These are phyloP conservation scores for Cololabis saira DNA, from an alignment of 2,113 vertebrate species.

Conservation along the genomic window DNA sequence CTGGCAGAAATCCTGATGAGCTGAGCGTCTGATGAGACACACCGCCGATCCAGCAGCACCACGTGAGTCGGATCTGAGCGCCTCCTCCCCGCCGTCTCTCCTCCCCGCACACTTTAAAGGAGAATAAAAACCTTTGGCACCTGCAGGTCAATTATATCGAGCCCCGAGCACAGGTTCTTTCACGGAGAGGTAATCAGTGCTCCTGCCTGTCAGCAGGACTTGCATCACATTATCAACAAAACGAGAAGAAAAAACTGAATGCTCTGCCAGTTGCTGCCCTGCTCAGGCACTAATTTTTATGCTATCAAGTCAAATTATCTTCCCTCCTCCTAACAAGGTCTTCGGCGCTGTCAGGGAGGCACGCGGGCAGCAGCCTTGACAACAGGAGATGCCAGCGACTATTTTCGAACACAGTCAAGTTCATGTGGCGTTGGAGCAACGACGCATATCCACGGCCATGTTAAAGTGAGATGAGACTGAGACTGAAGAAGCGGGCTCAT, in stretches of 20 bases:
- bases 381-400: constrained; percentile 8
- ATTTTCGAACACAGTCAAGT: constrained; percentile 3
- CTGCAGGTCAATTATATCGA: constrained; percentile 57
- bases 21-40: no score
- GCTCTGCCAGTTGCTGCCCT: constrained; percentile 14
- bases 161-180: constrained; percentile 44
- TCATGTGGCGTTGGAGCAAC: not conserved
- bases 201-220: constrained; percentile 44
- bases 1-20: no score
- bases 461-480: constrained; percentile 11
- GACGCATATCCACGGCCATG: constrained; percentile 3
- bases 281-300: constrained; percentile 21
- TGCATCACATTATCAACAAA: constrained; percentile 29
- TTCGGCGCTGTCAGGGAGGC: constrained; percentile 10
- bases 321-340: not conserved
- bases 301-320: constrained; percentile 22
- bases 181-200: constrained; percentile 54
- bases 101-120: constrained; percentile 19
- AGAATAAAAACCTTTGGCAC: constrained; percentile 8
- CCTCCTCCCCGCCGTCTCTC: constrained; percentile 8
- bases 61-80: not conserved
- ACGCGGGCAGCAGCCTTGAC: not conserved
- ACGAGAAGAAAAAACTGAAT: constrained; percentile 3
- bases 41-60: no score
- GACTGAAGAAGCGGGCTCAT: constrained; percentile 2